Conservation (phyloP, 37 sponge, comb jelly and placozoan genomes). For the Mnemiopsis leidyi region DNA sequence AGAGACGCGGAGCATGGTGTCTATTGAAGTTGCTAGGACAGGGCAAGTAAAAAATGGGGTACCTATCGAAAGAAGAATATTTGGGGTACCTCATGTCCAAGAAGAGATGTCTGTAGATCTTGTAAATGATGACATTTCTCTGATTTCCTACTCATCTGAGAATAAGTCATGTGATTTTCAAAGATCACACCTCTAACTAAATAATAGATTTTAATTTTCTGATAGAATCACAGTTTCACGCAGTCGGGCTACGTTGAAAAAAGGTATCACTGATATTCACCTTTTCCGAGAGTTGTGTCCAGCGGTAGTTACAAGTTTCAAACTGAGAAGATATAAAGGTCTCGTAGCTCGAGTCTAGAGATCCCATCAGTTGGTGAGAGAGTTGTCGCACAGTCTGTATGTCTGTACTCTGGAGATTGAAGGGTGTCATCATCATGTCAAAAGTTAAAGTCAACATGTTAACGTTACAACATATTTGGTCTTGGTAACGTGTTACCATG, state of each 20-base stretch:
- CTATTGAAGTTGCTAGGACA: too few species aligned
- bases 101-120: not conserved
- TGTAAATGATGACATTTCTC: not conserved
- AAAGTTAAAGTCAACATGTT: not conserved
- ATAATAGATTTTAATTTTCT: too few species aligned
- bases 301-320: not conserved
- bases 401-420: not conserved
- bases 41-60: too few species aligned
- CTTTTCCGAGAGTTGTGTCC: not conserved
- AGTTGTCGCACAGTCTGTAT: not conserved
- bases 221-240: too few species aligned
- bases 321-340: not conserved
- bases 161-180: too few species aligned
- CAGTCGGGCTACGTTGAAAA: too few species aligned
- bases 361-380: slow-evolving; percentile 42
- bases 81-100: slow-evolving; percentile 8
- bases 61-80: too few species aligned
- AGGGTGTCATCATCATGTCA: not conserved
- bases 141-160: not conserved
- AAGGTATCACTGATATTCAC: too few species aligned
- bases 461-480: not conserved
- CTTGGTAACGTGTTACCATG: not conserved
- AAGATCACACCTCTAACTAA: too few species aligned
- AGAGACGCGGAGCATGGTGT: too few species aligned
- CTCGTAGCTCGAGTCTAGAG: slow-evolving; percentile 23